phyloP scores from a whole-genome alignment of 2,888 invertebrate genomes.

The Lepidocyrtoides sp. region DNA sequence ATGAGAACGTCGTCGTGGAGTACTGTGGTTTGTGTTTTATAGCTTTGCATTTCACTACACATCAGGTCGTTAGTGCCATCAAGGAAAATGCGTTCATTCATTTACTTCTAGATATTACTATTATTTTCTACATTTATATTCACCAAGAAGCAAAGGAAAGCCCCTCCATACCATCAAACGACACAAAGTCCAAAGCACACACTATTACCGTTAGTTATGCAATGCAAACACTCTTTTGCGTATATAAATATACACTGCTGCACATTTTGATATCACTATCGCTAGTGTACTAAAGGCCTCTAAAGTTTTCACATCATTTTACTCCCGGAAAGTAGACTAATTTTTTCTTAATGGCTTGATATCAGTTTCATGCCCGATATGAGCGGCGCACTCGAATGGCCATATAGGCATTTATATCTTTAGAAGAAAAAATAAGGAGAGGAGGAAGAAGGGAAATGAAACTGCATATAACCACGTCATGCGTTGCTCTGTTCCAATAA shows the following conservation, averaged over 20 bases:
- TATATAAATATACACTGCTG: background rate
- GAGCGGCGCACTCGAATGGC: background rate
- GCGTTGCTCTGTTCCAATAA: conserved; percentile 37
- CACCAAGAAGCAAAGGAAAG: background rate
- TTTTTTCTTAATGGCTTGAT: conserved; percentile 78
- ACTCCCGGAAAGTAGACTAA: conserved; percentile 77
- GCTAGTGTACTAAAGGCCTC: conserved; percentile 53
- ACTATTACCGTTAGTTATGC: too few relatives aligned
- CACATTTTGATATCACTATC: conserved; percentile 31
- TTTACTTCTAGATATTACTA: conserved; percentile 57
- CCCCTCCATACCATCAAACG: background rate
- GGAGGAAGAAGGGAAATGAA: conserved; percentile 36
- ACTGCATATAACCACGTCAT: conserved; percentile 44
- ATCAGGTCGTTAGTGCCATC: conserved; percentile 79
- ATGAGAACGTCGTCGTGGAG: background rate
- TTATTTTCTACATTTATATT: conserved; percentile 21
- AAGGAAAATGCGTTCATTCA: conserved; percentile 68
- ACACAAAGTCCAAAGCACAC: background rate
- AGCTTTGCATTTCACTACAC: conserved; percentile 73
- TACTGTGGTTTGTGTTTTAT: conserved; percentile 75
- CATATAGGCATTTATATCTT: background rate
- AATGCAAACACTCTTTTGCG: too few relatives aligned
- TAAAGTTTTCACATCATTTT: conserved; percentile 79
- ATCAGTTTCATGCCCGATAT: conserved; percentile 73
- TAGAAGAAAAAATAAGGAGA: background rate